A percentile compares a stretch with the other conserved stretches of the same genome.
phyloP scores from a whole-genome alignment of 2,797 vertebrate species.

The Myoxocephalus aenaeus region DNA sequence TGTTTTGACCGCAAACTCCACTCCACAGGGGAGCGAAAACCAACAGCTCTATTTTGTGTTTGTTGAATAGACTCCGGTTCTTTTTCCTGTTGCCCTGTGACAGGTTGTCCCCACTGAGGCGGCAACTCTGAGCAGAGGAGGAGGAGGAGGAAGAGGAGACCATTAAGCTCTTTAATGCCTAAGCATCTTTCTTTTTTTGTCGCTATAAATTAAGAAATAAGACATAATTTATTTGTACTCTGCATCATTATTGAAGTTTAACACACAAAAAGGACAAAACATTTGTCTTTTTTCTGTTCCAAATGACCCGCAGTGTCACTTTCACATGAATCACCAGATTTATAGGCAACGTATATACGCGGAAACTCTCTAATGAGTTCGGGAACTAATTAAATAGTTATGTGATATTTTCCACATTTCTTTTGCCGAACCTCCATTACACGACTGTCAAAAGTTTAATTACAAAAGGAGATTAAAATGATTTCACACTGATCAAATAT shows the following conservation, averaged over 20 bases:
- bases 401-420: constrained; percentile 74
- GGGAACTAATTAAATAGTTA: constrained; percentile 78
- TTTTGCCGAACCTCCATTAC: constrained; percentile 77
- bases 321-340: constrained; percentile 43
- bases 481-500: constrained; percentile 80
- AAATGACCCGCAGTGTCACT: constrained; percentile 26
- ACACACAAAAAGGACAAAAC: neutral
- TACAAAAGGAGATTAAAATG: constrained; percentile 81
- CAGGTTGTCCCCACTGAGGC: constrained; percentile 45
- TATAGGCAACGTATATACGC: constrained; percentile 59
- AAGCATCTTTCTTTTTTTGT: constrained; percentile 15
- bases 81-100: constrained; percentile 50
- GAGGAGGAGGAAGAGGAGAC: constrained; percentile 15
- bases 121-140: constrained; percentile 11
- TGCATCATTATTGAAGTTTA: neutral
- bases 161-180: constrained; percentile 32
- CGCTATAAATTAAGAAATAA: neutral
- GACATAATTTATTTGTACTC: constrained; percentile 3
- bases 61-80: constrained; percentile 55
- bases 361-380: constrained; percentile 71
- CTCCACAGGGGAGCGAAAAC: constrained; percentile 41
- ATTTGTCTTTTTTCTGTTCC: neutral
- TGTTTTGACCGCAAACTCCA: constrained; percentile 38
- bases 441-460: constrained; percentile 82
- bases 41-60: constrained; percentile 60